Percentiles rank a stretch among this genome's conserved stretches.
Evolutionary conservation across 2,888 invertebrate species (phyloP).

Genomic region (Drosophila affinis): DNA sequence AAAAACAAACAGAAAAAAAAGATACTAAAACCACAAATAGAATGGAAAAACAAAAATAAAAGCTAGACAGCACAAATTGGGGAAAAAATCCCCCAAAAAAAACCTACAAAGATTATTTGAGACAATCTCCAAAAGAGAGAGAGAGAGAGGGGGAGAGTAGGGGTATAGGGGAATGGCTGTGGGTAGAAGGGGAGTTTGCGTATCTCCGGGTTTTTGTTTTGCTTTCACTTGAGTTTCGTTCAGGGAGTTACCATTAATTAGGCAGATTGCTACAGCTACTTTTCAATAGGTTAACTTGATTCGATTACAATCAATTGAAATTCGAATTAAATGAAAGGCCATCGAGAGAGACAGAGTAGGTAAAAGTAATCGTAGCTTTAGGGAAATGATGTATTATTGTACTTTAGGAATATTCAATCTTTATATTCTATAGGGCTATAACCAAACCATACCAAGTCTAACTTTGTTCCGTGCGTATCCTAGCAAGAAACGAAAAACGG

Average conservation of each 20-base stretch:
- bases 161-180: background rate
- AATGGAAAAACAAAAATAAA: constrained; percentile 22
- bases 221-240: constrained; percentile 1
- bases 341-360: background rate
- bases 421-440: too few relatives aligned
- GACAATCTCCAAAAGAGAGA: constrained; percentile 12
- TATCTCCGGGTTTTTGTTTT: background rate
- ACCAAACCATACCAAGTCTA: too few relatives aligned
- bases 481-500: too few relatives aligned
- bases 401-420: too few relatives aligned
- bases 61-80: constrained; percentile 1
- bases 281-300: background rate
- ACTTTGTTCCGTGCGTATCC: too few relatives aligned
- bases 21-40: constrained; percentile 1
- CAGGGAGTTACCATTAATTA: background rate
- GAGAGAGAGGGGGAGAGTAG: background rate
- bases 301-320: background rate
- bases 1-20: constrained; percentile 15
- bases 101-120: constrained; percentile 25
- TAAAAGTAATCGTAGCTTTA: too few relatives aligned
- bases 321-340: background rate
- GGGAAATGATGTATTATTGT: too few relatives aligned
- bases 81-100: constrained; percentile 11
- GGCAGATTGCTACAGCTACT: background rate
- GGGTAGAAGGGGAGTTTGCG: too few relatives aligned